Evolutionary conservation across 2,888 invertebrate species (phyloP), one percentile per base, ranked within the genome.

Genomic region (Scaeva pyrastri): DNA sequence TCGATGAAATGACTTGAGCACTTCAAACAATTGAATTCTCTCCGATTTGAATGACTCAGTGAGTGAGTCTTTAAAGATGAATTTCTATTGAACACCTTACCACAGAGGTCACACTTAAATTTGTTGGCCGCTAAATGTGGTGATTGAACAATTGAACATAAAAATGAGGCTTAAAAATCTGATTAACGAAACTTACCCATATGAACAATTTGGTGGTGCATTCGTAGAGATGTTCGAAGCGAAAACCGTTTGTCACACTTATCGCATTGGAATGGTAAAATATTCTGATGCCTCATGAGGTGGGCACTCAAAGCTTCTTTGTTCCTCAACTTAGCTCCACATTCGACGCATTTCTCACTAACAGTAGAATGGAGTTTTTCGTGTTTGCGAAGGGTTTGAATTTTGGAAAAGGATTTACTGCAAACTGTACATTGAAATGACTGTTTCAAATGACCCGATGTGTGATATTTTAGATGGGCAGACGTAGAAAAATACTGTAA

Each of bases 381-480:
- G 89, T 97, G 97, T 55, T 96, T 93, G 86, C 95, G 95, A 45
- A 97, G 92, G 90, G 96, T 96, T 52, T 95, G 94, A 90, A 94
- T 94, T 88, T 96, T 95, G 43, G 94, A 94, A 91, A 96, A 97
- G 36, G 94, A 93, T 90, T 95, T 96, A 1, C 93, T 93, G 89
- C 97, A 97, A 0, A 78, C 39, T 4, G 60, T 72, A 39, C 91
- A 91, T 7, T 76, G 43, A 41, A 89, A 89, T 4, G 81, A 78
- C 1, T 82, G 87, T 7, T 81, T 71, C 14, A 72, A 55, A 89
- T 97, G 96, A 23, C 94, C 94, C 16, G 95, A 93, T 90, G 95
- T 93, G 88, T 97, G 97, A 88, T 96, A 95, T 89, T 96, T 95
- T 88, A 94, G 94, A 91, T 97, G 97, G 0, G 96, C 95, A 74